phyloP scores from a whole-genome alignment of 2,797 vertebrate species.

The Anolis apletophallus region DNA sequence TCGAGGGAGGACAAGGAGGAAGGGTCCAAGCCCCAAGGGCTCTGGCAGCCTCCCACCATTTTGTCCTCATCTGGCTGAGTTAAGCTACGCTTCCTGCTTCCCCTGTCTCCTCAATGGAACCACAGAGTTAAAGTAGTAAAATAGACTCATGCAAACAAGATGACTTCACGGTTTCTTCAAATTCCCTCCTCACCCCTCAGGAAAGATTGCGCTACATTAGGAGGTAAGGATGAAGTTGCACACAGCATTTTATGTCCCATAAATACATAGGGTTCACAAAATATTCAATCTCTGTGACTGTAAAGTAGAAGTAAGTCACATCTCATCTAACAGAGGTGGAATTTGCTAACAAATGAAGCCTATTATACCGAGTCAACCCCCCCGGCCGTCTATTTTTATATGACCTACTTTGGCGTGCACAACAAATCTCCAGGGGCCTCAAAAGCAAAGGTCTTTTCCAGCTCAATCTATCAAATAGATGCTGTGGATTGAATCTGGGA shows the following conservation, averaged over 20 bases:
- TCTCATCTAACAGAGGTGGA: not conserved
- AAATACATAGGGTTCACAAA: not conserved
- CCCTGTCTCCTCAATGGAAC: too few relatives aligned
- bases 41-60: too few relatives aligned
- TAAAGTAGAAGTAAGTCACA: not conserved
- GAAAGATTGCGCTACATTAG: not conserved
- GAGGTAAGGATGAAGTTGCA: not conserved
- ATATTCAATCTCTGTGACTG: not conserved
- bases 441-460: not conserved
- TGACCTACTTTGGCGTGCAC: not conserved
- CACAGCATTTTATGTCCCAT: not conserved
- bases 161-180: too few relatives aligned
- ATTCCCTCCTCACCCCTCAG: too few relatives aligned
- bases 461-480: not conserved
- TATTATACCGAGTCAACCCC: not conserved
- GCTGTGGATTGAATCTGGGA: not conserved
- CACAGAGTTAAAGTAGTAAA: too few relatives aligned
- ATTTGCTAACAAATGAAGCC: not conserved
- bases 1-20: too few relatives aligned
- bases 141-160: too few relatives aligned
- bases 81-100: too few relatives aligned
- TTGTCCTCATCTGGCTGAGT: too few relatives aligned
- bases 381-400: not conserved
- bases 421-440: not conserved
- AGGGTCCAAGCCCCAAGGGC: not conserved